A percentile compares a stretch with the other conserved stretches of the same genome.
Evolutionary conservation across 2,797 vertebrate genomes (phyloP).

Genomic region (Triplophysa bombifrons): DNA sequence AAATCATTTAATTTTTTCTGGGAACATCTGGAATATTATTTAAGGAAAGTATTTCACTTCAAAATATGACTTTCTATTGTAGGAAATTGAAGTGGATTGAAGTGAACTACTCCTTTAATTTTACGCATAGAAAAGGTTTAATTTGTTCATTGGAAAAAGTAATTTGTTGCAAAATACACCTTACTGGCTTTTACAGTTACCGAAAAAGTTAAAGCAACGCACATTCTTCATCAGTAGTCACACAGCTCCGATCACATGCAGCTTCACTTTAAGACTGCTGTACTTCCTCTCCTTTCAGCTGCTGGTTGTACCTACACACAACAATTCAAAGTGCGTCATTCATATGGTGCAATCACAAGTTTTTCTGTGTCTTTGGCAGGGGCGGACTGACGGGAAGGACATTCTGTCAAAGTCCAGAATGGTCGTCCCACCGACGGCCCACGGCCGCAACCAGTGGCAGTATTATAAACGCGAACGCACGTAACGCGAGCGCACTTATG

Average conservation of each 20-base stretch:
- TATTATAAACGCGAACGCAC: too few relatives aligned
- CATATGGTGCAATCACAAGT: too few relatives aligned
- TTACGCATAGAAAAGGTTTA: background rate
- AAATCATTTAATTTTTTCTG: background rate
- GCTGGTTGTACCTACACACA: slow-evolving; percentile 56
- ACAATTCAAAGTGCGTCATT: slow-evolving; percentile 4
- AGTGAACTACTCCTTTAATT: too few relatives aligned
- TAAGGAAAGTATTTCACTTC: too few relatives aligned
- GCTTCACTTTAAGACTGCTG: slow-evolving; percentile 26
- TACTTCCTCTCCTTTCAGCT: slow-evolving; percentile 39
- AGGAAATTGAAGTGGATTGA: too few relatives aligned
- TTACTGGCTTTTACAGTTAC: slow-evolving; percentile 24
- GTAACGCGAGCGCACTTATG: too few relatives aligned
- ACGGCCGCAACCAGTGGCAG: too few relatives aligned
- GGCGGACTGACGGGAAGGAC: too few relatives aligned
- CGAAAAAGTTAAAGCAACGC: background rate
- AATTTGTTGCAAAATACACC: slow-evolving; percentile 27
- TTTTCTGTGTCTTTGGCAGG: too few relatives aligned
- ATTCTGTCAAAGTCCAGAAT: too few relatives aligned
- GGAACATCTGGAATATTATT: background rate
- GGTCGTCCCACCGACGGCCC: too few relatives aligned
- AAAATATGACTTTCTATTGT: too few relatives aligned
- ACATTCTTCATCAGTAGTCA: background rate
- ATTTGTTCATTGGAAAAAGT: background rate
- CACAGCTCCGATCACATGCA: background rate